Conservation (phyloP, 2,888 invertebrate species). For the Pammene aurita region DNA sequence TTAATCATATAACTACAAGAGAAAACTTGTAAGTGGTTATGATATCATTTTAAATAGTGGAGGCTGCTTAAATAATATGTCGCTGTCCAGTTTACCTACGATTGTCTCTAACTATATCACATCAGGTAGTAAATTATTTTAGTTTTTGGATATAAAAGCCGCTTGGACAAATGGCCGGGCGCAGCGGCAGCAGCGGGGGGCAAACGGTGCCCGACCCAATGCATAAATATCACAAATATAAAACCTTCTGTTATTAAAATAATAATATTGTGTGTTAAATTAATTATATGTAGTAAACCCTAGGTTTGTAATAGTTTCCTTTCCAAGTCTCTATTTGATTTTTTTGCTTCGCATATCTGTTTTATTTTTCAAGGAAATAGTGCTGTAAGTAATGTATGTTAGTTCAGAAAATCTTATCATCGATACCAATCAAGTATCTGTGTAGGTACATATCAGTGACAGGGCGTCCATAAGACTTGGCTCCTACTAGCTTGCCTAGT, state of each 20-base stretch:
- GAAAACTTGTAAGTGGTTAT: neutral
- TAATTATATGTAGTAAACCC: slow-evolving; percentile 29
- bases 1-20: no score
- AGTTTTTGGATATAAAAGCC: slow-evolving; percentile 72
- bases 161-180: slow-evolving; percentile 64
- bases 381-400: no score
- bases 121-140: slow-evolving; percentile 68
- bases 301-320: neutral
- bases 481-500: no score
- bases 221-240: slow-evolving; percentile 72
- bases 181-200: slow-evolving; percentile 66
- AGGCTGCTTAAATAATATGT: slow-evolving; percentile 8
- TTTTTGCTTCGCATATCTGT: no score
- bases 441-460: no score
- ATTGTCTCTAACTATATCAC: slow-evolving; percentile 61
- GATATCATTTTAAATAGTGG: slow-evolving; percentile 5
- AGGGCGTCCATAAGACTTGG: no score
- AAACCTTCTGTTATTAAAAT: slow-evolving; percentile 56
- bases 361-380: no score
- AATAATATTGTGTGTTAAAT: slow-evolving; percentile 42
- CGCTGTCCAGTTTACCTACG: slow-evolving; percentile 50
- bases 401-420: no score
- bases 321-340: neutral
- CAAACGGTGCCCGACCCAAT: slow-evolving; percentile 59
- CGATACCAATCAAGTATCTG: no score